phyloP scores from a whole-genome alignment of 2,888 invertebrate genomes.

The Cerastis rubricosa region DNA sequence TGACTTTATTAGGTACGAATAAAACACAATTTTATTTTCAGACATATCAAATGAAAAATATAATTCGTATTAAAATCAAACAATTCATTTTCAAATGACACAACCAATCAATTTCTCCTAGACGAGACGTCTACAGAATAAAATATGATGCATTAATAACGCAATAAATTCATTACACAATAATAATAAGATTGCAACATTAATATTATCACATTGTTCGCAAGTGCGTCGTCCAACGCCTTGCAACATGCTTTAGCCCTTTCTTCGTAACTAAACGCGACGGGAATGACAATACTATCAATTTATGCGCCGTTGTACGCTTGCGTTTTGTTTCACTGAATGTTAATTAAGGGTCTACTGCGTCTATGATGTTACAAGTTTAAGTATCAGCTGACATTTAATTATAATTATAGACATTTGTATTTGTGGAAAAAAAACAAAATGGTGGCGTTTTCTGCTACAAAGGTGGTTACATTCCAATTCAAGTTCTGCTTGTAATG shows the following conservation, averaged over 20 bases:
- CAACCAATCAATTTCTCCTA: constrained; percentile 17
- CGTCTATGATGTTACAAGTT: constrained; percentile 35
- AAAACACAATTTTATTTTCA: background rate
- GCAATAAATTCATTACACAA: constrained; percentile 55
- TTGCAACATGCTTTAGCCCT: constrained; percentile 66
- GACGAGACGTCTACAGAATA: constrained; percentile 23
- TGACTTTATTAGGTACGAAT: background rate
- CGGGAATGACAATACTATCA: constrained; percentile 67
- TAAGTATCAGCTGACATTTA: background rate
- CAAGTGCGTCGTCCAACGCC: constrained; percentile 47
- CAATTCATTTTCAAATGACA: background rate
- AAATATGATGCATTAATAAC: constrained; percentile 44
- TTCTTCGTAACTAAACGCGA: constrained; percentile 69
- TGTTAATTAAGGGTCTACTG: constrained; percentile 40
- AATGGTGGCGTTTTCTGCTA: background rate
- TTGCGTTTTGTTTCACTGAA: constrained; percentile 46
- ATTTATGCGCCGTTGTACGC: constrained; percentile 34
- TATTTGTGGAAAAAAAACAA: background rate
- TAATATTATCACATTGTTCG: constrained; percentile 59
- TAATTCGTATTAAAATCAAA: background rate
- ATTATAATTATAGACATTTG: background rate
- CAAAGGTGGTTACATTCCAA: background rate
- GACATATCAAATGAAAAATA: background rate
- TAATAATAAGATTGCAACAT: constrained; percentile 59
- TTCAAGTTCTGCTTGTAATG: background rate